phyloP scores from a whole-genome alignment of 2,888 invertebrate species.

The Geophilus truncorum region DNA sequence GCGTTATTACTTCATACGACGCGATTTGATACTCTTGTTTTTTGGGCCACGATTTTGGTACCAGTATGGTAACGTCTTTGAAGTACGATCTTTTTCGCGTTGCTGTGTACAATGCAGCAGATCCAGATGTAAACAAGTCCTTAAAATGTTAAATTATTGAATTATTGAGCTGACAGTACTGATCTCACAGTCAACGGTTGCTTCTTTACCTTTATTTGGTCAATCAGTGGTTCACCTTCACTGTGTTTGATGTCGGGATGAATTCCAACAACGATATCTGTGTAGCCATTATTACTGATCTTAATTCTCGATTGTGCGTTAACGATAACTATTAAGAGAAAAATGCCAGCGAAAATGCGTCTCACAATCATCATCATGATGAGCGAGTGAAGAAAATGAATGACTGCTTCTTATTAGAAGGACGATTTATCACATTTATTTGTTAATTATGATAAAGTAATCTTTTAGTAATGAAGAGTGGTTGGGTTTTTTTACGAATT shows the following conservation, averaged over 20 bases:
- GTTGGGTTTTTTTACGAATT: neutral
- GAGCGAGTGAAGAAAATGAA: neutral
- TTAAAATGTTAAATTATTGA: conserved; percentile 46
- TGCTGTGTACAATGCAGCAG: conserved; percentile 56
- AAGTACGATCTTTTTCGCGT: conserved; percentile 57
- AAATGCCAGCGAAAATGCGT: neutral
- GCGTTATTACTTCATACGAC: conserved; percentile 38
- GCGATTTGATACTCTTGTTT: conserved; percentile 50
- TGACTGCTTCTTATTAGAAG: too few relatives aligned
- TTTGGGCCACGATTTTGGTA: conserved; percentile 59
- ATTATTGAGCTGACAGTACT: too few relatives aligned
- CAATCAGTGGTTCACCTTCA: neutral
- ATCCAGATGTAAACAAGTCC: conserved; percentile 56
- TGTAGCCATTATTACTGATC: neutral
- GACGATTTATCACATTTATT: neutral
- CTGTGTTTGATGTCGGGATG: neutral
- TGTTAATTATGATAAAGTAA: neutral
- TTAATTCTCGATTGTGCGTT: neutral
- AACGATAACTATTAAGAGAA: neutral
- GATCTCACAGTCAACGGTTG: too few relatives aligned
- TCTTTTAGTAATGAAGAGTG: neutral
- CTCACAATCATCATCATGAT: neutral
- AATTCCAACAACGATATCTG: neutral
- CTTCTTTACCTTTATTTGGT: neutral
- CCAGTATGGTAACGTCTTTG: conserved; percentile 56